A percentile compares a stretch with the other conserved stretches of the same genome.
Conservation (phyloP, 2,113 vertebrate genomes). For the Brienomyrus longianalis region DNA sequence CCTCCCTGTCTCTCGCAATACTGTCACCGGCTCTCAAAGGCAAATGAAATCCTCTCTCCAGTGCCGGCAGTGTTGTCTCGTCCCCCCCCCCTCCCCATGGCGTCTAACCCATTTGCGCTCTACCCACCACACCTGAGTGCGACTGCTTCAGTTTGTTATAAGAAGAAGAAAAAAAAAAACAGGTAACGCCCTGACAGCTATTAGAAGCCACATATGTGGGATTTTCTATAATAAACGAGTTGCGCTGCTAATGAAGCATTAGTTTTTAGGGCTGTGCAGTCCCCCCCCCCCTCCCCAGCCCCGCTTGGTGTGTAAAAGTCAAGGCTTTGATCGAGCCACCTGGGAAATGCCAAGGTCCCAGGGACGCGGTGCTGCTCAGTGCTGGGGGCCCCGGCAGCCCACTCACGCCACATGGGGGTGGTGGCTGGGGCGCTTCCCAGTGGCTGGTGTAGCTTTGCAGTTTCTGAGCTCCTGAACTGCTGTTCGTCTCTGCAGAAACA, state of each 20-base stretch:
- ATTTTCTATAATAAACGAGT: not conserved
- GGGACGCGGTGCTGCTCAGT: not conserved
- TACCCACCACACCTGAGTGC: not conserved
- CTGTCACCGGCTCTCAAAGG: not conserved
- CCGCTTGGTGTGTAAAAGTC: not conserved
- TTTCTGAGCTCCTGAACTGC: not conserved
- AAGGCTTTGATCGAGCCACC: not conserved
- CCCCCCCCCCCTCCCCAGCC: no score
- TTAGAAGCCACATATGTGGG: not conserved
- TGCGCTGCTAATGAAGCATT: not conserved
- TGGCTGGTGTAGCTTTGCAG: not conserved
- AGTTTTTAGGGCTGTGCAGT: not conserved
- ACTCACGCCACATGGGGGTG: not conserved
- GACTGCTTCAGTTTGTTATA: not conserved
- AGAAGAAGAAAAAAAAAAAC: not conserved
- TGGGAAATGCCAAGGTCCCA: constrained; percentile 14
- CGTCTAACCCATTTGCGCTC: not conserved
- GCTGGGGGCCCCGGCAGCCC: not conserved
- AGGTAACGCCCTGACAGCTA: not conserved
- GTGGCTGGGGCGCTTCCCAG: not conserved
- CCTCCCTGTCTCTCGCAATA: not conserved
- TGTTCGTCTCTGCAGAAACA: not conserved
- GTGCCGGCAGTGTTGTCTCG: not conserved
- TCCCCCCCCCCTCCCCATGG: not conserved
- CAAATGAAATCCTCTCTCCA: not conserved